These are phyloP conservation scores for Drosophila anceps DNA, from an alignment of 2,888 invertebrate species.

Conservation along the genomic window DNA sequence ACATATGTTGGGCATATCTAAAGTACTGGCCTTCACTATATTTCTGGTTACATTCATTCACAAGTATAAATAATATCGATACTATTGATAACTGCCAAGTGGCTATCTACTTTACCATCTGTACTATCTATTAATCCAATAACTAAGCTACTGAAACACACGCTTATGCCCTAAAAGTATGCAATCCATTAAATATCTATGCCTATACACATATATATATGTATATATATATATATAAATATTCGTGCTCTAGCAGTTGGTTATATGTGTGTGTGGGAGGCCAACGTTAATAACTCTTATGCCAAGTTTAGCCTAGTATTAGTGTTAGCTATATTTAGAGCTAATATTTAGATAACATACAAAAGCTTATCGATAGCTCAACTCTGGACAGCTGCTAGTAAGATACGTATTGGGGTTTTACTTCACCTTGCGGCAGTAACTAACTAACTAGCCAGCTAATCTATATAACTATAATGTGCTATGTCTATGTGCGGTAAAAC, in stretches of 20 bases:
- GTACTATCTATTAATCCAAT: slow-evolving; percentile 5
- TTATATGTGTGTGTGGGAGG: background rate
- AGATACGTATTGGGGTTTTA: background rate
- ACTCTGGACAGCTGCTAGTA: background rate
- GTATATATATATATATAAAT: background rate
- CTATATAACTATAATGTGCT: background rate
- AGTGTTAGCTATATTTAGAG: slow-evolving; percentile 1
- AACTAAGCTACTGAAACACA: slow-evolving; percentile 3
- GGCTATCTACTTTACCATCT: slow-evolving; percentile 2
- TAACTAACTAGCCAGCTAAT: background rate
- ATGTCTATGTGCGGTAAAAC: background rate
- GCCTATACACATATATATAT: background rate
- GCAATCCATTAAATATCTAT: slow-evolving; percentile 9
- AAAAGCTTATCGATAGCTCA: background rate
- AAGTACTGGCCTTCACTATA: background rate
- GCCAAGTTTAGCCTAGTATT: background rate
- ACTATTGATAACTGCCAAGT: background rate
- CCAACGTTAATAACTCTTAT: background rate
- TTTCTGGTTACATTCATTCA: background rate
- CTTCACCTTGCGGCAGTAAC: background rate
- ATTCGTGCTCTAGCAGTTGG: background rate
- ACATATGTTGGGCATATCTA: background rate
- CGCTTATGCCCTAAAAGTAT: slow-evolving; percentile 6
- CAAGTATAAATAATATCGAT: background rate
- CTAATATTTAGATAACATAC: background rate